phyloP scores from a whole-genome alignment of 2,797 vertebrate species.

The Ficedula albicollis region DNA sequence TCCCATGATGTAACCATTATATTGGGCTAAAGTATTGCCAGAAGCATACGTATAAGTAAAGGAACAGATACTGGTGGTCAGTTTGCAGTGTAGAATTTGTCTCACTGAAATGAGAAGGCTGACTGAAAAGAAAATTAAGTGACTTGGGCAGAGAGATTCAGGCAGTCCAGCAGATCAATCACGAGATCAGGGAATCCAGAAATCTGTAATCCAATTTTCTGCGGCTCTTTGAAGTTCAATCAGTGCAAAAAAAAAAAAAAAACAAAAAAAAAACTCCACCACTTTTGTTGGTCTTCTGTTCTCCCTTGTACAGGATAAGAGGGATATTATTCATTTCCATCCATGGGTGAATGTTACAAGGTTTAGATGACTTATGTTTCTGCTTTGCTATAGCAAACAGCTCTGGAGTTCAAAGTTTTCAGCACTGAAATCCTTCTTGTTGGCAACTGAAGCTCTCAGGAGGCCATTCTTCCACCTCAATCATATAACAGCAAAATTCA shows the following conservation, averaged over 20 bases:
- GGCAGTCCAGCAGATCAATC: background rate
- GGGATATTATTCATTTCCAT: background rate
- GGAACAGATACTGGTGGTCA: background rate
- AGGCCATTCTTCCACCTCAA: background rate
- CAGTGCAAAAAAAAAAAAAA: background rate
- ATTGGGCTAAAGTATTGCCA: background rate
- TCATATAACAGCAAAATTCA: background rate
- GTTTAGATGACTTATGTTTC: slow-evolving; percentile 22
- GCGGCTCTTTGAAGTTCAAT: background rate
- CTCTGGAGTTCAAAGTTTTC: slow-evolving; percentile 49
- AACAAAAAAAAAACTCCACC: background rate
- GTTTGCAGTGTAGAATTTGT: background rate
- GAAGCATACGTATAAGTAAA: background rate
- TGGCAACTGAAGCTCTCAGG: slow-evolving; percentile 26
- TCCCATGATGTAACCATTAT: background rate
- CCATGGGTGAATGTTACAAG: background rate
- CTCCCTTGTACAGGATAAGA: background rate
- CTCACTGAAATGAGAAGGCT: background rate
- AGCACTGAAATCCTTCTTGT: slow-evolving; percentile 40
- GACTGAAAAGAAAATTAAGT: background rate
- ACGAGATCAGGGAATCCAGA: slow-evolving; percentile 8
- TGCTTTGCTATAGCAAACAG: slow-evolving; percentile 17
- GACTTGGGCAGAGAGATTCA: background rate
- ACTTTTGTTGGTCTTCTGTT: background rate
- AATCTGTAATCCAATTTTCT: slow-evolving; percentile 31